These are phyloP conservation scores for Centropyge bicolor DNA, from an alignment of 2,797 vertebrate genomes.

Conservation along the genomic window DNA sequence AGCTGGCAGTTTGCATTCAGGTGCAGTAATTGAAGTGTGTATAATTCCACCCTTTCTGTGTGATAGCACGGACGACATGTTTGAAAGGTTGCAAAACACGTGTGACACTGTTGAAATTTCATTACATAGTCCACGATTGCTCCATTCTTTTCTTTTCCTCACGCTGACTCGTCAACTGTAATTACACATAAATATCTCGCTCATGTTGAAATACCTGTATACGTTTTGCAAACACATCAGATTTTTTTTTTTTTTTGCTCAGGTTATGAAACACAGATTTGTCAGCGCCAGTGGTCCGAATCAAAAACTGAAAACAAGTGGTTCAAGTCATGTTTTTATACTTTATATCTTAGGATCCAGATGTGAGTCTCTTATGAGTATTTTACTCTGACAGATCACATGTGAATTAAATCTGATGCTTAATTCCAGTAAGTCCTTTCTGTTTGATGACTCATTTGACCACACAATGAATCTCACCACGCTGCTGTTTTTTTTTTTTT, in stretches of 20 bases:
- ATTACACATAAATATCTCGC: background rate
- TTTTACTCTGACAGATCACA: constrained; percentile 8
- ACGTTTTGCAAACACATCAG: background rate
- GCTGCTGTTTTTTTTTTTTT: constrained; percentile 25
- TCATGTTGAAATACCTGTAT: constrained; percentile 18
- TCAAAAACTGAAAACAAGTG: background rate
- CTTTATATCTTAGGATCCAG: too few species aligned
- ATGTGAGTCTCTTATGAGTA: background rate
- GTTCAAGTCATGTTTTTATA: background rate
- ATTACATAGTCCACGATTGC: background rate
- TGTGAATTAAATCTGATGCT: constrained; percentile 22
- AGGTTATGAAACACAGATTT: background rate
- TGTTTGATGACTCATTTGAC: constrained; percentile 54
- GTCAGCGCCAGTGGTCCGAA: background rate
- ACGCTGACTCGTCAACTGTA: background rate
- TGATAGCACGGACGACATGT: background rate
- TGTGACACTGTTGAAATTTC: background rate
- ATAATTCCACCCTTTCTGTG: background rate
- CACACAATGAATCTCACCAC: constrained; percentile 28
- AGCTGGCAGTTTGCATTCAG: background rate
- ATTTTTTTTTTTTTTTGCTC: background rate
- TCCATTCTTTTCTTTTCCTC: background rate
- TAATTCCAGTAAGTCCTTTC: constrained; percentile 45
- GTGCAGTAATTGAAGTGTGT: background rate
- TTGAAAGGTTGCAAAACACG: constrained; percentile 1